phyloP scores from a whole-genome alignment of 2,797 vertebrate species.

The Sternarchorhynchus goeldii region DNA sequence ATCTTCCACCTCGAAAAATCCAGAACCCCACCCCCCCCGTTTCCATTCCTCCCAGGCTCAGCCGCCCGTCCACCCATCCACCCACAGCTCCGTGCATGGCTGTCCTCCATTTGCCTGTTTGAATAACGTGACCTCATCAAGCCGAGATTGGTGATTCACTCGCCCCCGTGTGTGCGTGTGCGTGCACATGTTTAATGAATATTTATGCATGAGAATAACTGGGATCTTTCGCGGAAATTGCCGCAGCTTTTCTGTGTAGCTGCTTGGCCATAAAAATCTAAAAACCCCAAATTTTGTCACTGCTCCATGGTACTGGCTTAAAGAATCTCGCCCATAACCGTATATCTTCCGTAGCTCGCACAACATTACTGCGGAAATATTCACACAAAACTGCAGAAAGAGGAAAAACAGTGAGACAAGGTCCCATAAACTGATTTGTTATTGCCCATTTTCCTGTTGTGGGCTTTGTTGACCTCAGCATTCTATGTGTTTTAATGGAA shows the following conservation, averaged over 20 bases:
- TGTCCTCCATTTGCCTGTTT: constrained; percentile 56
- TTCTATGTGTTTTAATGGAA: constrained; percentile 20
- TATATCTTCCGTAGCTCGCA: background rate
- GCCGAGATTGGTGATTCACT: constrained; percentile 47
- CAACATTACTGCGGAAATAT: too few species aligned
- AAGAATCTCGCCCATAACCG: constrained; percentile 21
- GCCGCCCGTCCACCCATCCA: background rate
- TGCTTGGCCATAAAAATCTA: constrained; percentile 20
- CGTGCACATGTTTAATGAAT: constrained; percentile 62
- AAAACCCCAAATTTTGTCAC: constrained; percentile 30
- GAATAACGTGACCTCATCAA: constrained; percentile 62
- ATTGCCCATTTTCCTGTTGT: constrained; percentile 18
- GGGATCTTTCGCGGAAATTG: constrained; percentile 52
- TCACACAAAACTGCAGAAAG: background rate
- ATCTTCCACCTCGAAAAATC: constrained; percentile 40
- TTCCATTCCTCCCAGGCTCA: too few species aligned
- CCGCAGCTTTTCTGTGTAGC: constrained; percentile 44
- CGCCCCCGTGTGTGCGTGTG: constrained; percentile 38
- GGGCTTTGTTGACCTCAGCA: constrained; percentile 25
- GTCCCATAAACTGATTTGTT: constrained; percentile 10
- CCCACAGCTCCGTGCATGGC: constrained; percentile 7
- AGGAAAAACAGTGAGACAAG: background rate
- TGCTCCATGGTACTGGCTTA: constrained; percentile 28
- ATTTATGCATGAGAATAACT: constrained; percentile 67
- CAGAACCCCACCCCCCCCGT: constrained; percentile 25